A percentile compares a stretch with the other conserved stretches of the same genome.
phyloP scores from a whole-genome alignment of 2,113 vertebrate genomes.

The Plecotus auritus region DNA sequence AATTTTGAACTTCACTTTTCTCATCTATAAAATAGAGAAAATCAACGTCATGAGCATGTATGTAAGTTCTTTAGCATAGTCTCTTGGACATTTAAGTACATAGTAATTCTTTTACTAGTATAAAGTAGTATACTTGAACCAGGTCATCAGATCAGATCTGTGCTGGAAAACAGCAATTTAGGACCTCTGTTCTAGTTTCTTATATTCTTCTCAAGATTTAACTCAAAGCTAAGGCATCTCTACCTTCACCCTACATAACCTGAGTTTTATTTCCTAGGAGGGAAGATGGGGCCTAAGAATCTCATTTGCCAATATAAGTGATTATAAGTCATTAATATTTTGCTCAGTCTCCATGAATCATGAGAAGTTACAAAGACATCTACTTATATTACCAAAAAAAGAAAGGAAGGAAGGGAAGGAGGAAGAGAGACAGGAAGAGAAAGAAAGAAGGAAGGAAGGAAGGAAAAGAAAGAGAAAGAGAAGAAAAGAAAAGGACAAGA shows the following conservation, averaged over 20 bases:
- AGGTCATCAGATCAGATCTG: neutral
- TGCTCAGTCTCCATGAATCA: neutral
- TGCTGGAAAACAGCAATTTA: neutral
- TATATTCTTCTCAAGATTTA: neutral
- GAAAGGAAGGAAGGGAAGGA: fast-evolving
- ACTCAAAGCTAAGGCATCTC: neutral
- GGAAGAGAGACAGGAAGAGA: too few relatives aligned
- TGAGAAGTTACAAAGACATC: neutral
- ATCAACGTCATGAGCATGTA: neutral
- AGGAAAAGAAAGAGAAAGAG: too few relatives aligned
- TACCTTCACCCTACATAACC: neutral
- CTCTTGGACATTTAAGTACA: neutral
- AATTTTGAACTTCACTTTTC: neutral
- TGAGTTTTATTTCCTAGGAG: neutral
- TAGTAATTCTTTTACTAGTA: neutral
- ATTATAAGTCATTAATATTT: neutral
- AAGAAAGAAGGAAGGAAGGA: too few relatives aligned
- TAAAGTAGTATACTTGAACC: neutral
- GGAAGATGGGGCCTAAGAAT: neutral
- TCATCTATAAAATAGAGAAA: neutral
- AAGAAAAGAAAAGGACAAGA: too few relatives aligned
- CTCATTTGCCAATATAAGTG: neutral
- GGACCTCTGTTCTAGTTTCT: neutral
- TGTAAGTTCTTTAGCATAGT: neutral
- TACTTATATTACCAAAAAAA: neutral